Evolutionary conservation across 2,888 invertebrate species (phyloP).

Genomic region (Apamea crenata): DNA sequence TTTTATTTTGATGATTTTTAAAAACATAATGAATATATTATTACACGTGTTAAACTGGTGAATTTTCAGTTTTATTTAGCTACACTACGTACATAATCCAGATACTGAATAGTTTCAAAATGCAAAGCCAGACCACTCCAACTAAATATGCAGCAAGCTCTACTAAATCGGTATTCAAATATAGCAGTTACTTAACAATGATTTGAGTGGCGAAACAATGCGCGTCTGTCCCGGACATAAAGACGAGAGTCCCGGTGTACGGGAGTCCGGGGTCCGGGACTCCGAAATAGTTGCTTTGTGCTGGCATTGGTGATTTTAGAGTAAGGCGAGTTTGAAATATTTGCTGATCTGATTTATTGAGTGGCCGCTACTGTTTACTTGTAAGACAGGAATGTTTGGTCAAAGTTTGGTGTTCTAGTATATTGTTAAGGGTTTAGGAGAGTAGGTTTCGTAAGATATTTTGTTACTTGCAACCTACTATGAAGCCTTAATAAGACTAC

Average conservation of each 20-base stretch:
- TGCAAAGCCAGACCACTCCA: neutral
- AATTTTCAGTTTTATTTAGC: neutral
- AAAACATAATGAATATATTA: neutral
- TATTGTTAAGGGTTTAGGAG: neutral
- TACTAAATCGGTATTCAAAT: slow-evolving; percentile 36
- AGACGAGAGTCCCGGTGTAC: slow-evolving; percentile 32
- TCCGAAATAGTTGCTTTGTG: slow-evolving; percentile 62
- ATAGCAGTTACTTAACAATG: slow-evolving; percentile 47
- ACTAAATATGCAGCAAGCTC: slow-evolving; percentile 8
- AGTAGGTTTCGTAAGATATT: neutral
- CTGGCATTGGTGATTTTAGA: slow-evolving; percentile 41
- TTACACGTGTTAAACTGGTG: neutral
- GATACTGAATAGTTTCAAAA: slow-evolving; percentile 19
- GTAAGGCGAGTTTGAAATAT: slow-evolving; percentile 54
- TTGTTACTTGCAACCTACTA: neutral
- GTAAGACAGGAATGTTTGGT: slow-evolving; percentile 29
- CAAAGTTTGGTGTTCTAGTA: slow-evolving; percentile 10
- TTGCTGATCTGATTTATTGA: slow-evolving; percentile 60
- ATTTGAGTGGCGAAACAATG: slow-evolving; percentile 60
- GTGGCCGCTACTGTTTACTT: slow-evolving; percentile 47
- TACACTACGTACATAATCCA: neutral
- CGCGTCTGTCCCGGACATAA: slow-evolving; percentile 52
- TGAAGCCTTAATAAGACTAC: neutral
- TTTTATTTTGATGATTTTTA: neutral
- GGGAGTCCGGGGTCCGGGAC: slow-evolving; percentile 2